Evolutionary conservation across 2,113 vertebrate species (phyloP), one percentile per base, ranked within the genome.

Genomic region (Argyrosomus japonicus): DNA sequence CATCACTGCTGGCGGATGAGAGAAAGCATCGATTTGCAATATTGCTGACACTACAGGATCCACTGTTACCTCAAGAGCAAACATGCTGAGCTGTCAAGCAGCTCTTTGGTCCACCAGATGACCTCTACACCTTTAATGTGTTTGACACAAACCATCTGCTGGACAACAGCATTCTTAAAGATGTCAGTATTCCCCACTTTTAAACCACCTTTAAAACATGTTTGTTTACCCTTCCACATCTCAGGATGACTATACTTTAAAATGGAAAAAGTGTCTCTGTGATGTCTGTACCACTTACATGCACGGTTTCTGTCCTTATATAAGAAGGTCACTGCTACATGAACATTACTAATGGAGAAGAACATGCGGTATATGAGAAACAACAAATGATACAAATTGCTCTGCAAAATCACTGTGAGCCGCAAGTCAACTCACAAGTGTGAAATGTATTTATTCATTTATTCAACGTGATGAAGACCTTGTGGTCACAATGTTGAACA

Each of bases 21-120:
- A 68, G n/a, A 73, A 64, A 29, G n/a, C 58, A 85, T 89, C 0
- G 81, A 89, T 90, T 89, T 79, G 76, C 81, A 68, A 78, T 88
- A 85, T 83, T 82, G 75, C 76, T 85, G 86, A 90, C 53, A 51
- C 17, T 0, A 2, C 5, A 53, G 36, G 27, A 61, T 40, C 10
- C 51, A 50, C 57, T n/a, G 17, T 79, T 50, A 51, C 32, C 47
- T 84, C 19, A 27, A 0, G 3, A 68, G 45, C 51, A 84, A 90
- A 88, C 69, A 63, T 67, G 70, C 79, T 83, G 76, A 93, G 83
- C 50, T 79, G 61, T 75, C n/a, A 61, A 47, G 71, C 47, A 51
- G 36, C 72, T 65, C 40, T 4, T 51, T 19, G 50, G 56, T 77
- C 70, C 72, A 25, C 69, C 29, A 50, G 63, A 60, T 64, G 77